Base-by-base conservation (phyloP, 2,113 vertebrate species). In the Pseudopipra pipra region DNA sequence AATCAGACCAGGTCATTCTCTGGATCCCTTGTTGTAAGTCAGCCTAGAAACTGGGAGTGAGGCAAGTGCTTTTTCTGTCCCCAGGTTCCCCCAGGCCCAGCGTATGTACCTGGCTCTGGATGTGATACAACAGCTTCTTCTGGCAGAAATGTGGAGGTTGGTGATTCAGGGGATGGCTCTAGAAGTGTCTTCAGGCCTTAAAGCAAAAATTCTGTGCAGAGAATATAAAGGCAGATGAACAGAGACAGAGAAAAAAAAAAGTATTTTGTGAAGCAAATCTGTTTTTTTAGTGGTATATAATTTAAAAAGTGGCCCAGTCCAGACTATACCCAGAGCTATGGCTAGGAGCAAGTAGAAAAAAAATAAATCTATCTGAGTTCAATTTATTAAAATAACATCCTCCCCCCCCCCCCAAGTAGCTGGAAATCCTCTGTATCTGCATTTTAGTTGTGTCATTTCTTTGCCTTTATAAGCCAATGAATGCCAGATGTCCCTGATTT, bases 401-500 rank as follows among this genome's bases (percentile, higher is more conserved):
- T 23, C 25, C 19, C 33, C 41, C 43, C 25, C 19, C 33, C 37
- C 0, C 8, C 30, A 75, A 95, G 81, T 87, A 91, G 84, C 23
- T 96, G 91, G 87, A 96, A 96, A 79, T 92, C 66, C 66, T 92
- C 44, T 72, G 25, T 95, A 91, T 89, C 66, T 95, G 74, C 66
- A 51, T 96, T 94, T 95, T 85, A 46, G 28, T 93, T 87, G 83
- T 96, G 91, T 89, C 70, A 91, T 95, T 96, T 89, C 84, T 94
- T 46, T 94, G 81, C 54, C 76, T 91, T 95, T 87, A 94, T 72
- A 95, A 96, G 77, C 47, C 91, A 95, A 89, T 94, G 84, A 93
- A 96, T 95, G 91, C 91, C 96, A 94, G 94, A 97, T 94, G 91
- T 89, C 66, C 58, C 71, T 61, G 81, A 79, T 49, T 76, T 85